Evolutionary conservation across 2,888 invertebrate genomes (phyloP), one percentile per base, ranked within the genome.

Genomic region (Ptychoptera albimana): DNA sequence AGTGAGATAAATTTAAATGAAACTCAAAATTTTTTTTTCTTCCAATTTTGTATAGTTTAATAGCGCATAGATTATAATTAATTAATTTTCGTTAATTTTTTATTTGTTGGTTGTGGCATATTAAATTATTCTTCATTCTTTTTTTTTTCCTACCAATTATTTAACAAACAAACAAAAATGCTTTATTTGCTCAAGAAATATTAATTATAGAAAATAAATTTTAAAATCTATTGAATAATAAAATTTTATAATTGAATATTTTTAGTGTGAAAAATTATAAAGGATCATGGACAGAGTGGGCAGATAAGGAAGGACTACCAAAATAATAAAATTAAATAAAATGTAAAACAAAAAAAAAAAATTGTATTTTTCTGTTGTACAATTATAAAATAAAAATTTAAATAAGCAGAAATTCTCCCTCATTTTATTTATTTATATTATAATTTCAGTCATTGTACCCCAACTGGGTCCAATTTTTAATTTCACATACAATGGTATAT

Each of bases 401-500:
- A 23, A 23, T 23, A 23, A 5, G 7, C 23, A 5, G 3, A 23
- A 23, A 5, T 5, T 23, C 3, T 23, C 4, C 7, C 3, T 5
- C 3, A 23, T 23, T 23, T 23, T 5, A 23, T 23, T 23, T 5
- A 23, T 23, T 23, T 23, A 5, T 23, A 23, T 23, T 23, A 7
- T 23, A 23, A 23, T 23, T 23, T 23, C 23, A 5, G 23, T 23
- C 23, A 23, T 23, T 23, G 23, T 54, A 13, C 87, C 92, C 94
- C 94, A 96, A 30, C 81, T 76, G 44, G 68, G 64, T 0, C 94
- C 96, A 39, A 70, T 68, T 68, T 81, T 87, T 1, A 94, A 60
- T 70, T 89, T 92, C 0, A 94, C 91, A 7, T 87, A 87, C 46
- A 94, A 68, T n/a, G 81, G 80, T 3, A 96, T 82, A 42, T 71